phyloP scores from a whole-genome alignment of 2,797 vertebrate species.

The Sebastes kiyomatsui region DNA sequence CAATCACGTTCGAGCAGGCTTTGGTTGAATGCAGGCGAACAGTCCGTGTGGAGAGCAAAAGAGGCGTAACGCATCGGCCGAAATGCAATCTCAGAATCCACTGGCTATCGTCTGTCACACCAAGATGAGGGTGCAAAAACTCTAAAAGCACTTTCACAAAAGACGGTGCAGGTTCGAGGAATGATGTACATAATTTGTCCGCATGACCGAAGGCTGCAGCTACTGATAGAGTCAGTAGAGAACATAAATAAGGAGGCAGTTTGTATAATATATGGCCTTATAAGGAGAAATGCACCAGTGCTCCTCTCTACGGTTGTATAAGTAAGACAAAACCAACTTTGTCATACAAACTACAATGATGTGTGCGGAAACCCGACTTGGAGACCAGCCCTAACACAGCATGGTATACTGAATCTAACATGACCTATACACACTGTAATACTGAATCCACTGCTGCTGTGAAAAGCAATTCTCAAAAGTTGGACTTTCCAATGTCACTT shows the following conservation, averaged over 20 bases:
- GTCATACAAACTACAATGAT: neutral
- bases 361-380: neutral
- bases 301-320: no score
- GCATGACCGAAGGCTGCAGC: accelerated
- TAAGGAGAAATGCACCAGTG: no score
- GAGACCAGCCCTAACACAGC: neutral
- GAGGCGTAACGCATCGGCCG: neutral
- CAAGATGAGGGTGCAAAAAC: no score
- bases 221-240: no score
- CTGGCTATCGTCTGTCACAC: no score
- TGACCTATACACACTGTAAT: neutral
- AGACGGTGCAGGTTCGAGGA: no score
- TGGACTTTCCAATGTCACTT: conserved; percentile 41
- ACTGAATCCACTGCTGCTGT: neutral
- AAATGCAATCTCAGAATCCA: neutral
- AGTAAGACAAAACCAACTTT: no score
- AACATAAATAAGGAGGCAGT: no score
- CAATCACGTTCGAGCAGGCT: neutral
- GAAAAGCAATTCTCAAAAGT: conserved; percentile 5
- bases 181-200: no score
- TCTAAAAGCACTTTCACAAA: no score
- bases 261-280: no score
- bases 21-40: neutral
- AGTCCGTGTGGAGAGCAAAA: neutral
- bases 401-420: neutral